Evolutionary conservation across 35 echinoderm and acorn worm species (phyloP), one percentile per base, ranked within the genome.

Genomic region (Strongylocentrotus purpuratus): DNA sequence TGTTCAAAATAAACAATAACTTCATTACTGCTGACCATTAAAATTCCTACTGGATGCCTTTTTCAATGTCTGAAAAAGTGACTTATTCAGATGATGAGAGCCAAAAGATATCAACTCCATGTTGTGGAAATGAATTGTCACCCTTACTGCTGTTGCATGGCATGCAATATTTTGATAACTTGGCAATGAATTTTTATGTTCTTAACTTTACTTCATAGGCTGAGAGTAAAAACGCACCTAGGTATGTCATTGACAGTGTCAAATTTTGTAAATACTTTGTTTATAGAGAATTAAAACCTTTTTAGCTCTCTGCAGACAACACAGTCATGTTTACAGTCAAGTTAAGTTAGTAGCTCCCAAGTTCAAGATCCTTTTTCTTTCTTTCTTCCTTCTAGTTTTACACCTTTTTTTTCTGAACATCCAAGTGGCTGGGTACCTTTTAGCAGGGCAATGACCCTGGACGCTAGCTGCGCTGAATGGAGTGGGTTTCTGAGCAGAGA

Each of bases 371-470:
- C 18, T 71, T 78, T n/a, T 78, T 78, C 20, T 78, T 78, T 70
- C 2, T 78, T 78, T n/a, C 28, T 78, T 78, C 35, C 35, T 41
- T 41, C 35, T 41, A 41, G 35, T 41, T 41, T 3, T 55, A 55
- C 20, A 25, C 65, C 22, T 22, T 78, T 78, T n/a, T 7, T n/a
- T 78, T 59, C 52, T 59, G 22, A n/a, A 78, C 65, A 78, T 78
- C 35, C 65, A n/a, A 78, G 65, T 31, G 65, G 65, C 65, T 8
- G 22, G 20, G 65, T 78, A 78, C 65, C 65, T 89, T 89, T 45
- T 33, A 11, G 87, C 87, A 89, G 87, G 87, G 87, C 87, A 89
- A 89, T 89, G 87, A 89, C 87, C 87, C 87, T 89, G 20, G 17
- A 71, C 25, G 9, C 12, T 85, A 2, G 33, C 32, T 33, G 45